Percentiles rank a stretch among this genome's conserved stretches.
phyloP scores from a whole-genome alignment of 2,113 vertebrate species.

The Elgaria multicarinata region DNA sequence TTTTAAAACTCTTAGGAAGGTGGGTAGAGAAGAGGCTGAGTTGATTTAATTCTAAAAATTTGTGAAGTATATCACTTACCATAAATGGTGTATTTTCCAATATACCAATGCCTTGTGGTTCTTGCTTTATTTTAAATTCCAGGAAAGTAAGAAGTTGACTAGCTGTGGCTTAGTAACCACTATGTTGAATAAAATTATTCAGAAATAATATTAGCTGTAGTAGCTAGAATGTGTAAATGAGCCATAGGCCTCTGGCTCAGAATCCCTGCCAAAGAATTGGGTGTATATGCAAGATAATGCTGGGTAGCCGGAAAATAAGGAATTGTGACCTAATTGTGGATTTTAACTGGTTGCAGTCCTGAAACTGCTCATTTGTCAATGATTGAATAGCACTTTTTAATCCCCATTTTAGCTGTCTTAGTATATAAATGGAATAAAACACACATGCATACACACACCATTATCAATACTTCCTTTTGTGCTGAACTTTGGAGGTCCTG shows the following conservation, averaged over 20 bases:
- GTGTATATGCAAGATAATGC: neutral
- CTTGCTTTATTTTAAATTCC: neutral
- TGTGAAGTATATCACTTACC: conserved; percentile 57
- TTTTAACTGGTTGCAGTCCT: neutral
- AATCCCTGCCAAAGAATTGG: neutral
- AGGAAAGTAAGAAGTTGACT: neutral
- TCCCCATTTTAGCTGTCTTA: neutral
- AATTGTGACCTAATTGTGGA: neutral
- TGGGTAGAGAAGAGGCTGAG: neutral
- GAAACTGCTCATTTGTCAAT: neutral
- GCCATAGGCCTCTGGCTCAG: neutral
- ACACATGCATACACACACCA: neutral
- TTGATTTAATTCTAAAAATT: conserved; percentile 7
- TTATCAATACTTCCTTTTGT: neutral
- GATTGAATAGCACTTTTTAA: neutral
- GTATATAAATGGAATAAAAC: neutral
- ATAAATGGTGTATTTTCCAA: conserved; percentile 29
- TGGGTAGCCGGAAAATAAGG: neutral
- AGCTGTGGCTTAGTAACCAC: neutral
- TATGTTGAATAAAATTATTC: neutral
- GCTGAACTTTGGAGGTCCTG: neutral
- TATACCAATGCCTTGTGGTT: neutral
- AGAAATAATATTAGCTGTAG: conserved; percentile 4
- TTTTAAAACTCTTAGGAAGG: neutral
- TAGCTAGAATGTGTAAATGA: neutral